A percentile compares a stretch with the other conserved stretches of the same genome.
Evolutionary conservation across 2,113 vertebrate species (phyloP).

Genomic region (Cinclus mexicanus): DNA sequence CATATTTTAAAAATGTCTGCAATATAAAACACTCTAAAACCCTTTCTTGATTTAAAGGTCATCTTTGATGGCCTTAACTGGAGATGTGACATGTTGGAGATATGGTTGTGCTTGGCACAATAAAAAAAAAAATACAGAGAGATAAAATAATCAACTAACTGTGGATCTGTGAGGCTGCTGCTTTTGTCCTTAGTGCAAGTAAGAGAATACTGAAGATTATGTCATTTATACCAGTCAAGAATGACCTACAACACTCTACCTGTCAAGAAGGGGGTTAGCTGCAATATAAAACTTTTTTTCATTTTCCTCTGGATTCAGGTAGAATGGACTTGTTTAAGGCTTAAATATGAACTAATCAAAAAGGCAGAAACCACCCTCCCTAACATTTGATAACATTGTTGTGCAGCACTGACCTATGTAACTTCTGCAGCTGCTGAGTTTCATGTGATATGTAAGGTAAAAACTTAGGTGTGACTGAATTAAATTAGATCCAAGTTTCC

Average conservation of each 20-base stretch:
- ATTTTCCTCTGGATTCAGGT: not conserved
- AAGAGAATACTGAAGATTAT: not conserved
- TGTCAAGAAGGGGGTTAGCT: not conserved
- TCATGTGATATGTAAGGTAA: not conserved
- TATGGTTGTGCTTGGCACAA: not conserved
- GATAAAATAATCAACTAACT: not conserved
- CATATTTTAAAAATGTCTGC: not conserved
- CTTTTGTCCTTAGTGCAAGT: not conserved
- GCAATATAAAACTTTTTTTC: not conserved
- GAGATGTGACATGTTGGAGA: not conserved
- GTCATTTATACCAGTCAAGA: not conserved
- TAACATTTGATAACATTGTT: not conserved
- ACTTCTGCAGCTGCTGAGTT: not conserved
- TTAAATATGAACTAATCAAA: not conserved
- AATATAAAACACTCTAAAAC: not conserved
- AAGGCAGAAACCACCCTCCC: fast-evolving
- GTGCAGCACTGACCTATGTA: not conserved
- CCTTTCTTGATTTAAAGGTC: not conserved
- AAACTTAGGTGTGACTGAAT: not conserved
- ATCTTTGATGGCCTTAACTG: not conserved
- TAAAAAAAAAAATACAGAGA: not conserved
- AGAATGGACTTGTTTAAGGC: not conserved
- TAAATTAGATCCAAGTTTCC: not conserved
- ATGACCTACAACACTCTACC: not conserved
- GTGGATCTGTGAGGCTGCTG: not conserved